Evolutionary conservation across 2,888 invertebrate genomes (phyloP), one percentile per base, ranked within the genome.

Genomic region (Dryocosmus kuriphilus): DNA sequence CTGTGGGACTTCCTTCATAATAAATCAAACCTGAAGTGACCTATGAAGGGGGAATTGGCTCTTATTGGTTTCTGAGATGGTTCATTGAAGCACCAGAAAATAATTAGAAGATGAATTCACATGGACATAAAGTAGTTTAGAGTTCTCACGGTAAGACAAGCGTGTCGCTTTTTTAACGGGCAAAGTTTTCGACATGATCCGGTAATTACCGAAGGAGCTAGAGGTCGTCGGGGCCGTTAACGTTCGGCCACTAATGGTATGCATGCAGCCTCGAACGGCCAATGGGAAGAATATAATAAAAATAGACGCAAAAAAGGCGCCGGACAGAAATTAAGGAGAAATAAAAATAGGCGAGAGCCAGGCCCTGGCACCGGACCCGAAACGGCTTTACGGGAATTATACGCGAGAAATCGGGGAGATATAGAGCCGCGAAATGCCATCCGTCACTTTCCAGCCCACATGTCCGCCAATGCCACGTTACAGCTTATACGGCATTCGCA

Each of bases 361-460:
- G 71, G 61, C 80, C 74, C 63, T 75, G 75, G 80, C 84, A 81
- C 82, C 81, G 82, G 83, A 77, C 81, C 83, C 88, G 88, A 90
- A 90, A 90, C 89, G 89, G 90, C 90, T 91, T 91, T 91, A 90
- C 89, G 91, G 90, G 90, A 90, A 91, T 91, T 90, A 90, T 88
- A 88, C 87, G 89, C 90, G 89, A 90, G 91, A 91, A 91, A 90
- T 91, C 88, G 89, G 87, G 88, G 87, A 90, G 90, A 91, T 91
- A 89, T 89, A 88, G 89, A 89, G 89, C 88, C 89, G 89, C 90
- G 88, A 91, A 91, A 91, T 90, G 90, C 88, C 90, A 91, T 91
- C 91, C 90, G 91, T 91, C 91, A 91, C 89, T 89, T 85, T 82
- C 84, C 86, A 84, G 85, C 84, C 84, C 83, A 85, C 85, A 82